Base-by-base conservation (phyloP, 2,113 vertebrate genomes). In the Zingel zingel region DNA sequence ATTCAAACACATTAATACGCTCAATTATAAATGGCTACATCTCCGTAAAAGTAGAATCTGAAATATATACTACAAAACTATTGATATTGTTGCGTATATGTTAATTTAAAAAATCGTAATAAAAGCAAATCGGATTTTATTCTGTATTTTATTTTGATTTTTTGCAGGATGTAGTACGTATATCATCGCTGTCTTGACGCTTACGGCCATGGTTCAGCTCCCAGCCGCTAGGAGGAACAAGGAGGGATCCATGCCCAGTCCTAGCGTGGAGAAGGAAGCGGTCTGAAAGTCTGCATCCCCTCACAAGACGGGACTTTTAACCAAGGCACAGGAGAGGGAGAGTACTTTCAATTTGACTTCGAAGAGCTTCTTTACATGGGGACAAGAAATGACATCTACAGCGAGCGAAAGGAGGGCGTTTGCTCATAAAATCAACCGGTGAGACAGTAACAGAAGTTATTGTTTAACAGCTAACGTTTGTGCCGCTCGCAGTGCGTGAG, bases 351-450 rank as follows among this genome's bases (percentile, higher is more conserved):
- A 33, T 84, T 79, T 71, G 69, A 86, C 86, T 84, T 69, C 23
- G 76, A 71, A 11, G 80, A 78, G 77, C 86, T 88, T 77, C 61
- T 72, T 86, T 89, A 82, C 86, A 94, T 92, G 91, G 84, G 68
- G 85, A 84, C 48, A 2, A 62, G 78, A 77, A 62, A 94, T 94
- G 95, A 91, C 95, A 86, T 95, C 95, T 56, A 93, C 96, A 23
- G 89, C 93, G 51, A 94, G 94, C 82, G 97, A 97, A 64, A 95
- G 96, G 93, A 96, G 97, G 92, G 97, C 97, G 82, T 97, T 97
- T 88, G 96, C 96, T 79, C 96, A 97, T 88, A 97, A 97, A 91
- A 97, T 97, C 88, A 97, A 96, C 95, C 96, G 97, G 97, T 97
- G 95, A 94, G 85, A 16, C 30, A 4, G 23, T 3, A 12, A 65